Evolutionary conservation across 2,113 vertebrate species (phyloP), one percentile per base, ranked within the genome.

Genomic region (Callocephalon fimbriatum): DNA sequence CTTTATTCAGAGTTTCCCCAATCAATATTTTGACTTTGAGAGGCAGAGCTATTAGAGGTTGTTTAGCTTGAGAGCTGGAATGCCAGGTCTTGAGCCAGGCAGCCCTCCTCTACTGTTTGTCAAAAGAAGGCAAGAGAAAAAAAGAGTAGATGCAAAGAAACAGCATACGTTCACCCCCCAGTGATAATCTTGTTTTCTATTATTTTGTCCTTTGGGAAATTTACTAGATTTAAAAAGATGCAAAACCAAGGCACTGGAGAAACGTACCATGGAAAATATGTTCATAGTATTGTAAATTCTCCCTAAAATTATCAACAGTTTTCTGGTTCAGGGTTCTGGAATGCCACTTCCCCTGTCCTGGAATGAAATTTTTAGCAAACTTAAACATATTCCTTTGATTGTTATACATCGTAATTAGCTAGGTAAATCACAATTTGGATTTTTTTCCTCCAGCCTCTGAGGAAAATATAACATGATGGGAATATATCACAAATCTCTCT

Each of bases 11-110:
- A 94, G 72, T 96, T 96, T 92, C 75, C 82, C 51, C 92, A 97
- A 93, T 97, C 96, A 97, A 96, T 97, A 96, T 95, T 96, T 96
- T 94, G 95, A 96, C 92, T 96, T 94, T 95, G 90, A 96, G 92
- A 96, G 85, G 90, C 90, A 96, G 78, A 92, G 67, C 82, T 96
- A 96, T 97, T 95, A 96, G 85, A 92, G 74, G 82, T 88, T 95
- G 84, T 94, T 96, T 90, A 96, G 63, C 35, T 66, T 86, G 85
- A 95, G 75, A 94, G 92, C 75, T 72, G 38, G 78, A 70, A 94
- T 88, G 67, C 78, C 72, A 94, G 50, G 72, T 86, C 88, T 94
- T 76, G 67, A 95, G 86, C 67, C 75, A 94, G 72, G 44, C 71
- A 90, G 67, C 42, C 8, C 42, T 93, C 59, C 63, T 90, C 71